Evolutionary conservation across 2,888 invertebrate genomes (phyloP), one percentile per base, ranked within the genome.

Genomic region (Sialis fuliginosa): DNA sequence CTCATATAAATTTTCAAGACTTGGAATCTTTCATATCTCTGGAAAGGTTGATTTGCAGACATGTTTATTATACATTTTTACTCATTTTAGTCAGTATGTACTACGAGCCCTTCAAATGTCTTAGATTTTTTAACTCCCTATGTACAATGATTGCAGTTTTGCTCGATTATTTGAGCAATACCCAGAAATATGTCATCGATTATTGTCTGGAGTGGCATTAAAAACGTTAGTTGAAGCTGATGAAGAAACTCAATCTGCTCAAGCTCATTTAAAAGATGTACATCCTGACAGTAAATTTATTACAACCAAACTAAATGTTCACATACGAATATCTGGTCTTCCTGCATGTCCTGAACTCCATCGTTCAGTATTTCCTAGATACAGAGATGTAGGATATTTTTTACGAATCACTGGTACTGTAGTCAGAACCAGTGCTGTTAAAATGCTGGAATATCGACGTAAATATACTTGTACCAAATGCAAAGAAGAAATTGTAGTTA

Each of bases 391-490:
- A 54, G 79, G 79, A 53, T 72, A 72, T 55, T 84, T 86, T 65
- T 62, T 87, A 48, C 79, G 81, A 62, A 69, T 89, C 32, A 76
- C 79, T 58, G 84, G 83, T 4, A 87, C 86, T 45, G 79, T 88
- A 35, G 81, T 88, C 30, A 65, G 88, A 59, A 79, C 79, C 41
- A 80, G 84, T 1, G 73, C 78, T 53, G 69, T 81, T 6, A 83
- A 81, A 62, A 74, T 89, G 67, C 62, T 90, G 47, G 87, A 88
- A 63, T 77, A 76, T 59, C 75, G 79, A 58, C 74, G 80, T 54
- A 74, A 77, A 45, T 88, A 79, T 64, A 68, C 74, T 9, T 92
- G 91, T 60, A 64, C 70, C 33, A 86, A 84, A 63, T 92, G 91
- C 62, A 79, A 81, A 60, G 70, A 75, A 62, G 65, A 74, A 40